phyloP scores from a whole-genome alignment of 2,797 vertebrate species.

The Clarias platycephalus region DNA sequence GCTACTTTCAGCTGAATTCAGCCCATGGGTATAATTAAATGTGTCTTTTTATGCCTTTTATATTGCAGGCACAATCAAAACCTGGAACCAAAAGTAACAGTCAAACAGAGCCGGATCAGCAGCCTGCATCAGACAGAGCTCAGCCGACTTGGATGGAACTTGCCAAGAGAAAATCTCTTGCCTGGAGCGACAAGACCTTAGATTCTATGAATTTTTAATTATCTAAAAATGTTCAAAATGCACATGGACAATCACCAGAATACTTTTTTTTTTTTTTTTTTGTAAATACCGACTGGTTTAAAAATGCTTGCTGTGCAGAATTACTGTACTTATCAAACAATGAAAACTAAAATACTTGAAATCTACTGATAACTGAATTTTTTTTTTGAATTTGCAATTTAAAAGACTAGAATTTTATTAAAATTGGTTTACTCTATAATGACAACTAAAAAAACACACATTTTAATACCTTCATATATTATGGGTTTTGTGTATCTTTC shows the following conservation, averaged over 20 bases:
- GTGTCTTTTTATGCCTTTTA: background rate
- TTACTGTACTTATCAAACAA: background rate
- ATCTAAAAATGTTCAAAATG: background rate
- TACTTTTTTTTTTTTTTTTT: no score
- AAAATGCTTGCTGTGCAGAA: constrained; percentile 3
- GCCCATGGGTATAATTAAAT: no score
- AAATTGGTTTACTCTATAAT: background rate
- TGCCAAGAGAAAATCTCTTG: constrained; percentile 86
- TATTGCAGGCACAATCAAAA: constrained; percentile 26
- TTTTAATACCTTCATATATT: constrained; percentile 1
- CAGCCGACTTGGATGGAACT: constrained; percentile 87
- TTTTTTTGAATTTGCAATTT: background rate
- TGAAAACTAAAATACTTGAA: background rate
- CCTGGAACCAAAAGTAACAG: constrained; percentile 22
- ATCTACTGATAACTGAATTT: background rate
- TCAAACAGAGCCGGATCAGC: constrained; percentile 41
- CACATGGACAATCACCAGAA: background rate
- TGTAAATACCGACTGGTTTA: background rate
- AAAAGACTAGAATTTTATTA: background rate
- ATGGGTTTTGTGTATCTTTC: background rate
- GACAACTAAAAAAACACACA: background rate
- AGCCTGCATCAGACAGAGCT: constrained; percentile 52
- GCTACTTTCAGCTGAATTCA: no score
- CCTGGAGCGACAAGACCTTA: constrained; percentile 82
- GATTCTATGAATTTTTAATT: constrained; percentile 45